A percentile compares a stretch with the other conserved stretches of the same genome.
Evolutionary conservation across 2,113 vertebrate genomes (phyloP).

Genomic region (Elachura formosa): DNA sequence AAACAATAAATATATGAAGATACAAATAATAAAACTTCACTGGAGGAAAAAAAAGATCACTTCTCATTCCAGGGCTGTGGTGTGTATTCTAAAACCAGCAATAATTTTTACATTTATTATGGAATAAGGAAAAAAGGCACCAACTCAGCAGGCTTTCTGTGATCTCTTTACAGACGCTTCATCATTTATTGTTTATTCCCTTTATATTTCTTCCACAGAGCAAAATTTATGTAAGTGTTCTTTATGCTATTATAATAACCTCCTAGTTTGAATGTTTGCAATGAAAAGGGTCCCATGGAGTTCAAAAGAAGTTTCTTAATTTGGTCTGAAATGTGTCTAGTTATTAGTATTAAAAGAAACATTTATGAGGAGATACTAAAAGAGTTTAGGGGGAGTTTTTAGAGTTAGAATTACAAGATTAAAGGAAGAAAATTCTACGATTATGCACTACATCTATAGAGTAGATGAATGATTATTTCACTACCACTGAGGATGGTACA

Average conservation of each 20-base stretch:
- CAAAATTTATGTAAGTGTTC: not conserved
- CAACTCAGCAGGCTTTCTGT: not conserved
- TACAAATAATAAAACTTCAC: constrained; percentile 28
- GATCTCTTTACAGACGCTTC: not conserved
- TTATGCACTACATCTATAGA: not conserved
- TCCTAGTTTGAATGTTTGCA: not conserved
- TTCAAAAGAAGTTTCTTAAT: not conserved
- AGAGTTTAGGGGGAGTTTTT: not conserved
- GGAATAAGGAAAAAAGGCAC: not conserved
- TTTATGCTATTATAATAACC: not conserved
- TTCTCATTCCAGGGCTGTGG: not conserved
- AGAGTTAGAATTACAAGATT: not conserved
- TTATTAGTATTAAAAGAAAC: not conserved
- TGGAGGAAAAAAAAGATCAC: not conserved
- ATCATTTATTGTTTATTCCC: constrained; percentile 11
- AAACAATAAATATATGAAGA: constrained; percentile 48
- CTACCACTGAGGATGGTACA: not conserved
- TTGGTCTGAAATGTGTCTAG: not conserved
- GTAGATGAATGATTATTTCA: not conserved
- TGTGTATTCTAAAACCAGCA: not conserved
- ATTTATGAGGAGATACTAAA: not conserved
- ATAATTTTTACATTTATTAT: not conserved
- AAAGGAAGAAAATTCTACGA: not conserved
- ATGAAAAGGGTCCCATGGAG: not conserved
- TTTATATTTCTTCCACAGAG: not conserved